Base-by-base conservation (phyloP, 2,888 invertebrate species). In the Sminthurides aquaticus region DNA sequence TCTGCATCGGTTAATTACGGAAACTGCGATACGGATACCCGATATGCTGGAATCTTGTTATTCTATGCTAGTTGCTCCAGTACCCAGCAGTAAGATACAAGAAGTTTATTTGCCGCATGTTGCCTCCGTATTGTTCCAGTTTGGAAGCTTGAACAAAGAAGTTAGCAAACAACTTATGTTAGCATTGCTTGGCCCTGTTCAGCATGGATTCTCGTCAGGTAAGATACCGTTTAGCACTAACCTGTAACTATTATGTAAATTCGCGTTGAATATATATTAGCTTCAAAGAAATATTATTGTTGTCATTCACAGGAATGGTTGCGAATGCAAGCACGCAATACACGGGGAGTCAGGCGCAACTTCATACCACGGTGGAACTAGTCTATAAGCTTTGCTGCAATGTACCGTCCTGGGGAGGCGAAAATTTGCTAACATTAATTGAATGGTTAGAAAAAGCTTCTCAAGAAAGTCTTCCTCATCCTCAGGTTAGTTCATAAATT, bases 351-450 rank as follows among this genome's bases (percentile, higher is more conserved):
- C 74, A 77, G 49, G 78, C 78, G 48, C 79, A 78, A 73, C 65
- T 71, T 65, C 85, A 85, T 68, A 83, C 85, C 34, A 88, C 91
- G 28, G 90, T 92, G 75, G 89, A 90, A 79, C 81, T 91, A 65
- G 82, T 91, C 64, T 89, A 88, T 75, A 87, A 89, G 78, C 82
- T 93, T 67, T 91, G 91, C 74, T 71, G 71, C 58, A 61, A 67
- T 29, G 68, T 71, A 56, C 70, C 72, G 3, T 65, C 71, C 2
- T 73, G 69, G 67, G 73, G 73, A 3, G 65, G 64, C 49, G 61
- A 62, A 2, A 74, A 73, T 67, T 56, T 74, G 8, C 56, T 68
- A 3, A 66, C 67, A 24, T 65, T 74, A 18, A 64, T 73, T 3
- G 57, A 65, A 54, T 74, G 73, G 72, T 58, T 74, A 27, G 74